phyloP scores from a whole-genome alignment of 2,113 vertebrate species.

The Brevimyrus niger region DNA sequence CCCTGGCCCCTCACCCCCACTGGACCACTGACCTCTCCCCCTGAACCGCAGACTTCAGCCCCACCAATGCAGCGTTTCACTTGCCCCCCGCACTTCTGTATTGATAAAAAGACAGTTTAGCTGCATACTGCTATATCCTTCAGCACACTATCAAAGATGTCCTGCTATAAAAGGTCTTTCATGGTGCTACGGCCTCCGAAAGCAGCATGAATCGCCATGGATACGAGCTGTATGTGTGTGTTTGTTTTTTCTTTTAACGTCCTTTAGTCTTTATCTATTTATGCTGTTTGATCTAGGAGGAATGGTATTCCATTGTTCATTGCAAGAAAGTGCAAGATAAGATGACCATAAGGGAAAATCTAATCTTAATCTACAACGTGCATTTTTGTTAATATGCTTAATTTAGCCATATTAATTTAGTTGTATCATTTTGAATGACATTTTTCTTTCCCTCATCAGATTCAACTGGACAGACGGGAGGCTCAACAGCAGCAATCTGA shows the following conservation, averaged over 20 bases:
- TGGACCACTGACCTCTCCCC: background rate
- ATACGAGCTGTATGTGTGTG: background rate
- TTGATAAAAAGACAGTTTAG: background rate
- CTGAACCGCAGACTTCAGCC: background rate
- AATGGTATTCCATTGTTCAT: background rate
- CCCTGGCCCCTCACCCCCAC: too few species aligned
- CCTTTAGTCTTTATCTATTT: background rate
- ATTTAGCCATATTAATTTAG: background rate
- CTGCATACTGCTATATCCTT: background rate
- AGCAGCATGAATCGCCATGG: background rate
- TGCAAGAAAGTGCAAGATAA: background rate
- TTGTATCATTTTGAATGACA: background rate
- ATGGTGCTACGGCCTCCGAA: background rate
- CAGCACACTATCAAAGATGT: background rate
- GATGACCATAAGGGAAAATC: background rate
- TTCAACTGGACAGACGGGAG: conserved; percentile 93
- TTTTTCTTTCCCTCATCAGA: conserved; percentile 49
- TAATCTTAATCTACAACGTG: background rate
- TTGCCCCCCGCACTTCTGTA: background rate
- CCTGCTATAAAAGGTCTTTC: background rate
- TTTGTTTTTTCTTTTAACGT: too few species aligned
- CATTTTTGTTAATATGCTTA: background rate
- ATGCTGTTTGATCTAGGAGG: background rate
- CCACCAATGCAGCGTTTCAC: background rate
- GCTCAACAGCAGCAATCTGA: conserved; percentile 89